A percentile compares a stretch with the other conserved stretches of the same genome.
These are phyloP conservation scores for Polymixis flavicincta DNA, from an alignment of 2,888 invertebrate genomes.

Conservation along the genomic window DNA sequence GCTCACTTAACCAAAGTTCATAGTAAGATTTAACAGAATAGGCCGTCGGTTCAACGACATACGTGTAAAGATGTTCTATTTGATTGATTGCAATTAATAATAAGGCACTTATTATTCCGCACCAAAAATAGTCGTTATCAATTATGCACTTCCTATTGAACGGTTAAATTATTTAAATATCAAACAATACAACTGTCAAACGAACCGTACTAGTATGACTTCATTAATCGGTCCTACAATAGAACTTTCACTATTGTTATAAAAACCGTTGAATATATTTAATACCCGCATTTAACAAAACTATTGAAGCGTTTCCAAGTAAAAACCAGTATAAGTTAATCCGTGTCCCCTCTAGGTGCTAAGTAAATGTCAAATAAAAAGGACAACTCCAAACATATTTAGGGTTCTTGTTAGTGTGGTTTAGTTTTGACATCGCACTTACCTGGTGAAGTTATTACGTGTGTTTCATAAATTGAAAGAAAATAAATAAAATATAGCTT, in stretches of 20 bases:
- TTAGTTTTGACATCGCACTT: slow-evolving; percentile 67
- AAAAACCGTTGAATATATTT: slow-evolving; percentile 54
- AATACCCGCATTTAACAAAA: slow-evolving; percentile 62
- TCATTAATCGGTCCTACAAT: slow-evolving; percentile 57
- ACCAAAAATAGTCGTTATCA: slow-evolving; percentile 7
- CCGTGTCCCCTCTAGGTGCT: slow-evolving; percentile 30
- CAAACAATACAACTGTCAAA: slow-evolving; percentile 36
- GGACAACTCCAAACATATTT: slow-evolving; percentile 54
- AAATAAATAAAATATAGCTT: background rate
- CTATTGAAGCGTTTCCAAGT: slow-evolving; percentile 54
- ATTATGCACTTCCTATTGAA: slow-evolving; percentile 4
- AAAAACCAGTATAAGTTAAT: slow-evolving; percentile 50
- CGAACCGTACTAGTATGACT: slow-evolving; percentile 45
- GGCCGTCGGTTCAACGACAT: too few species aligned
- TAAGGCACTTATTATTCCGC: background rate
- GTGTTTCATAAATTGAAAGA: background rate
- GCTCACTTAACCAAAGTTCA: too few species aligned
- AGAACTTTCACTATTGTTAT: slow-evolving; percentile 65
- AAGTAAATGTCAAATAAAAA: slow-evolving; percentile 51
- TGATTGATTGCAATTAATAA: background rate
- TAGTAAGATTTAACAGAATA: too few species aligned
- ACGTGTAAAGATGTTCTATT: too few species aligned
- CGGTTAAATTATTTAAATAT: background rate
- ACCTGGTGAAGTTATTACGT: slow-evolving; percentile 59
- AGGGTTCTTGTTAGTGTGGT: slow-evolving; percentile 68